Percentiles rank a stretch among this genome's conserved stretches.
phyloP scores from a whole-genome alignment of 2,797 vertebrate genomes.

The Eidolon dupreanum region DNA sequence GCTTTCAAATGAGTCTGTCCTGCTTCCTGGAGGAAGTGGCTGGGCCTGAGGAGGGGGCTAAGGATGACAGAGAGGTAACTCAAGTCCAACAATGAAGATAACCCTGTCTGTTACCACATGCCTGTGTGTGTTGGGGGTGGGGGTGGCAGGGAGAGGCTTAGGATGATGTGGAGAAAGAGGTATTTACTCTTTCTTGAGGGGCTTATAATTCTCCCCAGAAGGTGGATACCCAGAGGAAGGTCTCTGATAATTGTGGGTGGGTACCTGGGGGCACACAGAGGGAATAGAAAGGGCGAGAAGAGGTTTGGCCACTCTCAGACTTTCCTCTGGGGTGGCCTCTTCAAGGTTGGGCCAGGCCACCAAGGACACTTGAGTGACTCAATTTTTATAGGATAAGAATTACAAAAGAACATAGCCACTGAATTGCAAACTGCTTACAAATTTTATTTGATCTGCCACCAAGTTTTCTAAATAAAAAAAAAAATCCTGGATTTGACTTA shows the following conservation, averaged over 20 bases:
- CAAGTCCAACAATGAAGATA: not conserved
- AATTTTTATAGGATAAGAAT: not conserved
- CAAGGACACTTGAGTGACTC: not conserved
- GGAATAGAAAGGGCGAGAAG: not conserved
- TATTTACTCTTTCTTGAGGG: not conserved
- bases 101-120: fast-evolving
- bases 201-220: too few relatives aligned
- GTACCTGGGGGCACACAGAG: not conserved
- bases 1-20: not conserved
- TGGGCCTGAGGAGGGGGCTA: not conserved
- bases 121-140: not conserved
- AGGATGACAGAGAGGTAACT: not conserved
- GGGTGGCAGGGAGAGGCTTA: too few relatives aligned
- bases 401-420: too few relatives aligned
- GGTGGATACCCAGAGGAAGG: not conserved
- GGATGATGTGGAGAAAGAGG: not conserved
- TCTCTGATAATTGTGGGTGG: not conserved
- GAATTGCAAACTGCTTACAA: too few relatives aligned
- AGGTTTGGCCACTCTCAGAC: fast-evolving
- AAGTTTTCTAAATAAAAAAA: not conserved
- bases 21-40: fast-evolving
- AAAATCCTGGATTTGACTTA: fast-evolving
- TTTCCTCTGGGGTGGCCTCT: not conserved
- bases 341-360: not conserved
- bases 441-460: not conserved